A percentile compares a stretch with the other conserved stretches of the same genome.
phyloP scores from a whole-genome alignment of 2,888 invertebrate species.

The Hemithea aestivaria region DNA sequence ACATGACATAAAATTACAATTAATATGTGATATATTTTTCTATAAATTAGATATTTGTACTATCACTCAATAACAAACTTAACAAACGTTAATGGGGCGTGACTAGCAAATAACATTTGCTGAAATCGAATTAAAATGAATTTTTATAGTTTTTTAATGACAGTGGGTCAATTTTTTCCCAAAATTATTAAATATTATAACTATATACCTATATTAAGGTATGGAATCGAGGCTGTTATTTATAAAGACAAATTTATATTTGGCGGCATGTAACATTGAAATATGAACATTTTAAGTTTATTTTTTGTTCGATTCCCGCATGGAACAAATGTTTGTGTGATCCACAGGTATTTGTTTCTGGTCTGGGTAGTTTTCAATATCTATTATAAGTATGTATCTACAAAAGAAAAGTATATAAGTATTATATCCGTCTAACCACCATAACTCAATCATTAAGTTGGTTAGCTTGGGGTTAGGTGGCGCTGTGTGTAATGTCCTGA shows the following conservation, averaged over 20 bases:
- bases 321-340: too few species aligned
- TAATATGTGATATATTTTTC: slow-evolving; percentile 74
- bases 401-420: too few species aligned
- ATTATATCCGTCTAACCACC: too few species aligned
- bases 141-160: slow-evolving; percentile 57
- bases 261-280: too few species aligned
- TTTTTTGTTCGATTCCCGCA: too few species aligned
- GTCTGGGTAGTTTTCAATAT: too few species aligned
- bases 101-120: slow-evolving; percentile 78
- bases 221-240: slow-evolving; percentile 53
- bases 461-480: too few species aligned
- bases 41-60: slow-evolving; percentile 79
- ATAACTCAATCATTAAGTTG: too few species aligned
- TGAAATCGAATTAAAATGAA: slow-evolving; percentile 53
- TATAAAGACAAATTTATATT: slow-evolving; percentile 44
- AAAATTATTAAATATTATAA: slow-evolving; percentile 42
- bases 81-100: slow-evolving; percentile 69
- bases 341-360: too few species aligned
- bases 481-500: too few species aligned
- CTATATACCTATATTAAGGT: slow-evolving; percentile 59
- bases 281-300: too few species aligned
- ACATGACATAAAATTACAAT: slow-evolving; percentile 78
- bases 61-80: slow-evolving; percentile 76
- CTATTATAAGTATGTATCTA: too few species aligned
- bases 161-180: slow-evolving; percentile 64